These are phyloP conservation scores for Furcifer pardalis DNA, from an alignment of 2,797 vertebrate genomes.

Conservation along the genomic window DNA sequence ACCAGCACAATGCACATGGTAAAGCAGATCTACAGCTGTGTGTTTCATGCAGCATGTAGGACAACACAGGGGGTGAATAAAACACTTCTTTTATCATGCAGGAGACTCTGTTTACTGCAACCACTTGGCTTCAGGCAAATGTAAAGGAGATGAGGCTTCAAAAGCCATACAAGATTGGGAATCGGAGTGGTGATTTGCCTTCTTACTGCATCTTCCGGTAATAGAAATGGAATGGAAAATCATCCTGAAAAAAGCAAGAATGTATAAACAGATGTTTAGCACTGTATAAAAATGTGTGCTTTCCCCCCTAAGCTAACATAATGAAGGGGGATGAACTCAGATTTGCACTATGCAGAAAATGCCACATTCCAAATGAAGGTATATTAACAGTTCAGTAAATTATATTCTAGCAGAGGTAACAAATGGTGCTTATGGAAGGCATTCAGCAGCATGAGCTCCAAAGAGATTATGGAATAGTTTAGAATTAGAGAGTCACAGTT, in stretches of 20 bases:
- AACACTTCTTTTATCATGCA: conserved; percentile 8
- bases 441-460: conserved; percentile 41
- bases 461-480: conserved; percentile 38
- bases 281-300: conserved; percentile 35
- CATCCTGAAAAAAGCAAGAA: conserved; percentile 15
- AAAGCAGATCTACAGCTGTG: background rate
- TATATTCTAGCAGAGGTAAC: conserved; percentile 20
- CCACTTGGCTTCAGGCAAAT: conserved; percentile 41
- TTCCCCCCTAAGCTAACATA: conserved; percentile 37
- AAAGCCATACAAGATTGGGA: conserved; percentile 5
- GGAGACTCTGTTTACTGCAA: background rate
- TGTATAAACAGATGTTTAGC: conserved; percentile 37
- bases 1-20: conserved; percentile 15
- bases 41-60: conserved; percentile 20
- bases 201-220: conserved; percentile 31
- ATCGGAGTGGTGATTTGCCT: conserved; percentile 16
- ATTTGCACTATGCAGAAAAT: background rate
- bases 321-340: conserved; percentile 27
- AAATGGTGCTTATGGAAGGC: conserved; percentile 29
- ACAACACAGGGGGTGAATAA: conserved; percentile 22
- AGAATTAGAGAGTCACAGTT: conserved; percentile 3
- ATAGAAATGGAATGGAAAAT: conserved; percentile 51
- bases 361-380: conserved; percentile 43
- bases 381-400: conserved; percentile 49
- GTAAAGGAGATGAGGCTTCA: conserved; percentile 34